Conservation (phyloP, 2,888 invertebrate genomes). For the Oasisia sp. region DNA sequence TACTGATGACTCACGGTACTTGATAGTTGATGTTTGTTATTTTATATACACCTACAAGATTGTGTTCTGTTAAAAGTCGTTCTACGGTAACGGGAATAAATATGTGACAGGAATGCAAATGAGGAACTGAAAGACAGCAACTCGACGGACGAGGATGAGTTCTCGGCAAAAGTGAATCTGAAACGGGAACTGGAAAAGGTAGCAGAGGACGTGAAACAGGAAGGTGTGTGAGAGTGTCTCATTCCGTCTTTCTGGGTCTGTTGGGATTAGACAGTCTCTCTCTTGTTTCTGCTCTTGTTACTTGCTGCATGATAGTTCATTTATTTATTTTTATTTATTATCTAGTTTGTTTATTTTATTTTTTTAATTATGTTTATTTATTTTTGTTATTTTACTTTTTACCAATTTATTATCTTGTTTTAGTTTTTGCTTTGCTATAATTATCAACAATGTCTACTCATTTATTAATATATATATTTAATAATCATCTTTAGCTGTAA, state of each 20-base stretch:
- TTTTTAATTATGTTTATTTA: no score
- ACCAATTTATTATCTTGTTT: no score
- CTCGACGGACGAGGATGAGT: constrained; percentile 26
- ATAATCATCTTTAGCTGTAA: no score
- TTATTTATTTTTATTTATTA: no score
- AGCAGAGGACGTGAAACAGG: constrained; percentile 33
- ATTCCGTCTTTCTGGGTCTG: background rate
- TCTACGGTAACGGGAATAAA: background rate
- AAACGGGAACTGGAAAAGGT: constrained; percentile 29
- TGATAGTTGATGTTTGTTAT: no score
- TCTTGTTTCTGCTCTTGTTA: background rate
- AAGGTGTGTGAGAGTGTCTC: constrained; percentile 26
- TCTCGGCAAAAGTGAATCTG: constrained; percentile 24
- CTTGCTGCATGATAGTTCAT: background rate
- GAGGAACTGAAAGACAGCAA: constrained; percentile 56
- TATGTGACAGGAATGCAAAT: constrained; percentile 53
- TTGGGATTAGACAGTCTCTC: background rate
- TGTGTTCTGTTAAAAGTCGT: background rate
- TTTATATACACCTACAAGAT: background rate
- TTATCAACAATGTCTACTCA: no score
- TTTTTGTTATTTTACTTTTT: no score
- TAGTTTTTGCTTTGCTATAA: no score
- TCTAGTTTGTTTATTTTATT: no score
- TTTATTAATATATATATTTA: no score
- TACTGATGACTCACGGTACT: background rate